These are phyloP conservation scores for Beroe ovata DNA, from an alignment of 37 sponge, comb jelly and placozoan genomes.

Conservation along the genomic window DNA sequence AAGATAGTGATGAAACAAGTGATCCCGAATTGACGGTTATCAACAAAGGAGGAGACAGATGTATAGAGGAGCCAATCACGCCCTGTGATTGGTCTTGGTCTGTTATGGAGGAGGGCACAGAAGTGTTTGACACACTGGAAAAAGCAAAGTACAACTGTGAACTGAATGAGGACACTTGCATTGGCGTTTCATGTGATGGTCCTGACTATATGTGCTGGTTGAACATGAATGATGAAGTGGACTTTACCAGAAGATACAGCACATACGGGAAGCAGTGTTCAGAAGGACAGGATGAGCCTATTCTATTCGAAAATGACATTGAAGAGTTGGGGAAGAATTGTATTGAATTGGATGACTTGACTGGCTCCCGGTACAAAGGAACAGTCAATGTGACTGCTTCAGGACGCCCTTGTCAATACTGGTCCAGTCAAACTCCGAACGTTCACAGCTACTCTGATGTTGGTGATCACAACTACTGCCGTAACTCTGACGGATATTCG, in stretches of 20 bases:
- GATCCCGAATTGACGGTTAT: not conserved
- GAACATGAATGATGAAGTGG: not conserved
- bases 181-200: not conserved
- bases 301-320: not conserved
- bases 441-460: not conserved
- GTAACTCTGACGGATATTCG: not conserved
- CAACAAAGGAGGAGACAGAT: not conserved
- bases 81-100: not conserved
- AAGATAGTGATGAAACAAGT: not conserved
- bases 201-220: not conserved
- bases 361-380: slow-evolving; percentile 22
- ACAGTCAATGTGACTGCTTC: not conserved
- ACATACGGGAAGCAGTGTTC: too few species aligned
- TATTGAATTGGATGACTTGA: not conserved
- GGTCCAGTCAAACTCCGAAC: slow-evolving; percentile 45
- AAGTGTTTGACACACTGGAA: not conserved
- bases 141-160: not conserved
- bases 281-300: too few species aligned
- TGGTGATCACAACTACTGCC: not conserved
- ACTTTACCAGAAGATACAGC: not conserved
- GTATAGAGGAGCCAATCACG: not conserved
- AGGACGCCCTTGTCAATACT: slow-evolving; percentile 16
- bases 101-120: not conserved
- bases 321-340: not conserved
- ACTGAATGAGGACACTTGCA: not conserved